Base-by-base conservation (phyloP, 1,140 invertebrate species). In the Belonocnema kinseyi region DNA sequence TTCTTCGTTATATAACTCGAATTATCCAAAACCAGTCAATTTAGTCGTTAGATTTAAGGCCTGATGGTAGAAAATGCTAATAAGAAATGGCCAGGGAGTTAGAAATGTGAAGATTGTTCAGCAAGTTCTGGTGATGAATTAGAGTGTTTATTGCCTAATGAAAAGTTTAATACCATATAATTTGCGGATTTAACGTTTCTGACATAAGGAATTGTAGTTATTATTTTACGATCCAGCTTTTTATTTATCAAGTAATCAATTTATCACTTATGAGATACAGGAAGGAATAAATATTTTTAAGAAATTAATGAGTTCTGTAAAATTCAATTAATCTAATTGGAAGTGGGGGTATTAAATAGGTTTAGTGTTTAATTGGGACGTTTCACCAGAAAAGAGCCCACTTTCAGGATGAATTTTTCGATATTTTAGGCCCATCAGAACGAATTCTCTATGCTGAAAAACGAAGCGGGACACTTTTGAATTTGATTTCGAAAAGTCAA, bases 231-330 rank as follows among this genome's bases (percentile, higher is more conserved):
- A 40, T 16, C 21, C 3, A 26, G 14, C 26, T 33, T 14, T 26
- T 21, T 61, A 21, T 61, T 61, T 33, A 61, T 61, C 14, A 66
- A 40, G 16, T 66, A n/a, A 66, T 66, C 33, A 66, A 66, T 66
- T 66, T 58, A 16, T 17, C 12, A 12, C 8, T 66, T 12, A 16
- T 40, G 33, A 66, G n/a, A 2, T 66, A 16, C 5, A 66, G 14
- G 33, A 11, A 12, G 10, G 7, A 46, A 46, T 46, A 11, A 11
- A 46, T 46, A 46, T 1, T 46, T 46, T 46, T 1, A 46, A 46
- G 40, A 46, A 46, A 46, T 46, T 46, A 46, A 46, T 46, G 40
- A 46, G 40, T 46, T 46, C 40, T 46, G 40, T 46, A 0, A 8
- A 46, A 46, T 46, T 46, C 4, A 46, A 46, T 46, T 46, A 46